phyloP scores from a whole-genome alignment of 2,113 vertebrate genomes.

The Centropus unirufus region DNA sequence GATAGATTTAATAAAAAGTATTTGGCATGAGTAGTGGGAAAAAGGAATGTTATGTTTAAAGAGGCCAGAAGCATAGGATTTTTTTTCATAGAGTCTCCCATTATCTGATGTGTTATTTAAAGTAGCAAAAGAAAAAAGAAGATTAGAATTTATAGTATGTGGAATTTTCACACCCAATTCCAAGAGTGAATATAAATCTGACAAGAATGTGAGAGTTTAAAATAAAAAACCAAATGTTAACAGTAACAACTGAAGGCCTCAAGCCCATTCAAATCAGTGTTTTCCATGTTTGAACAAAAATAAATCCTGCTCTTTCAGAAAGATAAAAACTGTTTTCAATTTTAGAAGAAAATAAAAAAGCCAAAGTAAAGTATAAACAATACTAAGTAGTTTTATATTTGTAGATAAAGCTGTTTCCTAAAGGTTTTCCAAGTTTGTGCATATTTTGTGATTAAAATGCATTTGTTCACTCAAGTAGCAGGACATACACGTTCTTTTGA shows the following conservation, averaged over 20 bases:
- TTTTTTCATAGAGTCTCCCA: background rate
- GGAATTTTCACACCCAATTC: background rate
- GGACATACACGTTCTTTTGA: background rate
- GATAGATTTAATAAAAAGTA: background rate
- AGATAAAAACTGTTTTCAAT: background rate
- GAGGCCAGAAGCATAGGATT: background rate
- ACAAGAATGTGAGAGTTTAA: background rate
- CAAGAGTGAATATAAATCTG: background rate
- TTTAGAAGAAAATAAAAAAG: background rate
- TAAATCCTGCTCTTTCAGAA: background rate
- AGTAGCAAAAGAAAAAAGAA: background rate
- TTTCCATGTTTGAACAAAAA: background rate
- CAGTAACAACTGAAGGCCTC: background rate
- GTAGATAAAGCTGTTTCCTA: background rate
- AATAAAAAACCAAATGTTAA: background rate
- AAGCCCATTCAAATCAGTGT: background rate
- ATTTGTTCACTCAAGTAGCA: background rate
- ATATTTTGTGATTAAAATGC: background rate
- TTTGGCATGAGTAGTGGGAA: background rate
- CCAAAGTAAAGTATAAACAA: background rate
- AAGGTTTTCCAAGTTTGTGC: background rate
- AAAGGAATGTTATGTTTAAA: background rate
- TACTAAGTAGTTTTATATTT: background rate
- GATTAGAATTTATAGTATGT: background rate
- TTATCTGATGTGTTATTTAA: background rate